Evolutionary conservation across 2,113 vertebrate genomes (phyloP).

Genomic region (Cryptomyrus ogoouensis): DNA sequence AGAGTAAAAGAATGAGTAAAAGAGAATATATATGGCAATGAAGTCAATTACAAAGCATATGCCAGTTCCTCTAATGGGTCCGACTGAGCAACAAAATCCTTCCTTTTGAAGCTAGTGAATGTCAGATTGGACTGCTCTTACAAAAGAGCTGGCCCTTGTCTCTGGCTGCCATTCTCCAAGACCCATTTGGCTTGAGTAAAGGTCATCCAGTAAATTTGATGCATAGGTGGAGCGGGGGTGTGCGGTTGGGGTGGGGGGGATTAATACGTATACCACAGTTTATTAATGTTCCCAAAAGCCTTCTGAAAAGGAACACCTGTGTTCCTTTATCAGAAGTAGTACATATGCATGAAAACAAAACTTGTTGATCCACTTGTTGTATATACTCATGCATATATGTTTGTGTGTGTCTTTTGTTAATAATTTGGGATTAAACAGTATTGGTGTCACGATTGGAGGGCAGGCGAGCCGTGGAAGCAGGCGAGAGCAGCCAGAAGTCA

Average conservation of each 20-base stretch:
- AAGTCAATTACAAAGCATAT: not conserved
- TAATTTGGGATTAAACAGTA: not conserved
- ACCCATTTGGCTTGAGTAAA: conserved; percentile 1
- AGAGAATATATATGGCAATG: not conserved
- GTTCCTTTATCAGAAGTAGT: not conserved
- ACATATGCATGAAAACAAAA: not conserved
- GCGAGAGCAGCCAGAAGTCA: too few relatives aligned
- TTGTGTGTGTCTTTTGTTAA: not conserved
- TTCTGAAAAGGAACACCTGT: not conserved
- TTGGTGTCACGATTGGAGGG: too few relatives aligned
- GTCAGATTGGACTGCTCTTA: conserved; percentile 2
- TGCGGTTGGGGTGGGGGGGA: not conserved
- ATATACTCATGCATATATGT: not conserved
- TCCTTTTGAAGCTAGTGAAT: conserved; percentile 12
- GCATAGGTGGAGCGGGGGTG: not conserved
- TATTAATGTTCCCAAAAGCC: not conserved
- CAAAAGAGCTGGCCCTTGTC: not conserved
- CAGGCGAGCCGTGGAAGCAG: too few relatives aligned
- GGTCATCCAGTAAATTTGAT: conserved; percentile 1
- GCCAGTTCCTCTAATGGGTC: not conserved
- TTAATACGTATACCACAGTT: not conserved
- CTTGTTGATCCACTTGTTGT: not conserved
- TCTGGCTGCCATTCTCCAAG: not conserved
- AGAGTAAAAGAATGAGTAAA: not conserved
- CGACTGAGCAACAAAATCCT: not conserved